Base-by-base conservation (phyloP, 2,888 invertebrate species). In the Diarsia rubi region DNA sequence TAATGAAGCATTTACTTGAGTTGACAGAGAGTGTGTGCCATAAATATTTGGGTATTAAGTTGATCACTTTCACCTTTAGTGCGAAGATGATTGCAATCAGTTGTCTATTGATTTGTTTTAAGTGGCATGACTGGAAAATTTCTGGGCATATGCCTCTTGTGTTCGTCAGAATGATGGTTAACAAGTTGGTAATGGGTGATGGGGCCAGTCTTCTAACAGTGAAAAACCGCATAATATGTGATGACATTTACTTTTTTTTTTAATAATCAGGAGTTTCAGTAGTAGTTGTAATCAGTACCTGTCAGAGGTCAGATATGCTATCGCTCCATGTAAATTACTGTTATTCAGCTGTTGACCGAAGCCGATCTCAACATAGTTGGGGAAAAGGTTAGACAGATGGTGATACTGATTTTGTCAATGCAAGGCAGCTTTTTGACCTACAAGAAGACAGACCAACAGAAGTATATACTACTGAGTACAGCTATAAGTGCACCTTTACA, bases 1-100 rank as follows among this genome's bases (percentile, higher is more conserved):
- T 84, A 84, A 86, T 86, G 74, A 86, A 74, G 78, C 78, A 80
- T 80, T 86, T 76, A 76, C 81, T 73, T 64, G 67, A 79, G 79
- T 73, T 73, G 54, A 70, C 82, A 81, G 82, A 82, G 73, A 78
- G 67, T 69, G 72, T 69, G 67, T 74, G 69, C 6, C 62, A 79
- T 82, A 78, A 78, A 84, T 82, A 78, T 83, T 84, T 84, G 70
- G 82, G 64, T 78, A 69, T 73, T 76, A 69, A 57, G 63, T 72
- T 75, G 71, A 83, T 73, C 75, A 84, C 84, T 85, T 79, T 83
- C 75, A 71, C 67, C 19, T 75, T 49, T 75, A 72, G 69, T 60
- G 71, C 54, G 65, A 49, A 75, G 72, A 74, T 69, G 60, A 72
- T 67, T 65, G 69, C 63, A 81, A 81, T 80, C 65, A 74, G 75